Base-by-base conservation (phyloP, 2,888 invertebrate species). In the Ryuthela nishihirai region DNA sequence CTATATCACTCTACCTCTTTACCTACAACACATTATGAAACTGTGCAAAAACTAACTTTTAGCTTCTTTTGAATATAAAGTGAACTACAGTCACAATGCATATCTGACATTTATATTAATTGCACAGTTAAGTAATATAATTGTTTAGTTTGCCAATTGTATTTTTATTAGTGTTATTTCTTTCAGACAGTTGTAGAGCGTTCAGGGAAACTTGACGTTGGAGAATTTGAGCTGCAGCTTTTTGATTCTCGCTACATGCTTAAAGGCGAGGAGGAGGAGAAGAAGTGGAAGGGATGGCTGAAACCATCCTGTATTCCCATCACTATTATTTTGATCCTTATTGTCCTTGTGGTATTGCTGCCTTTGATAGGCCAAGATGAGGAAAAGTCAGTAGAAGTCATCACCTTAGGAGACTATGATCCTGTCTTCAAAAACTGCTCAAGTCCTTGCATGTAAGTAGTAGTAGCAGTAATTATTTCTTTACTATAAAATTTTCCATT, bases 271-370 rank as follows among this genome's bases (percentile, higher is more conserved):
- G 41, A 39, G 4, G 63, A 24, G 53, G 69, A 39, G 32, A 50
- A 58, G 21, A 56, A 49, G 36, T 58, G 64, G 42, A 53, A 46
- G 21, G 54, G 60, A 17, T 59, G 65, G 65, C 66, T 73, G 45
- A 71, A 70, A 62, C 88, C 88, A 6, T 88, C 89, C 7, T 89
- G 88, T 74, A 85, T 89, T 68, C 88, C 88, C 5, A 87, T 88
- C 60, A 83, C 85, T 23, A 81, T 88, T 71, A 85, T 89, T 61
- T 81, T 88, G 67, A 77, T 87, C 45, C 75, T 89, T 69, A 87
- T 88, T 69, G 83, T 88, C 62, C 78, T 88, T 64, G 86, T 89
- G 45, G 87, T 88, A 60, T 73, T 87, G 67, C 80, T 88, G 50
- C 87, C 87, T 1, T 73, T 87, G 66, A 74, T 88, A 54, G 86